Conservation (phyloP, 2,797 vertebrate genomes). For the Darevskia mixta region DNA sequence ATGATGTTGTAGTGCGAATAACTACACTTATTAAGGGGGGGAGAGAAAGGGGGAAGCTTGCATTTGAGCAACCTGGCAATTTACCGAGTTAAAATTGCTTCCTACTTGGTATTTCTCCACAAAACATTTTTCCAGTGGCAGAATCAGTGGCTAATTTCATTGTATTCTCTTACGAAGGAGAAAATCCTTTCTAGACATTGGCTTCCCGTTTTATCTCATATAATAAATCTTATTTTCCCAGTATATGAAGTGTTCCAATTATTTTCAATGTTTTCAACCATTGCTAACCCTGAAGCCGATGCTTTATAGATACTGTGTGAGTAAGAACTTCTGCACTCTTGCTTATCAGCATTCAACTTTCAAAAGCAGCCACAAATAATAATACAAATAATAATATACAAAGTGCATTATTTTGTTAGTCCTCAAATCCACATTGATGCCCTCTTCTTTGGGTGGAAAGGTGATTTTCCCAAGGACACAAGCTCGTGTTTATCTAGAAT, state of each 20-base stretch:
- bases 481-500: slow-evolving; percentile 58
- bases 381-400: neutral
- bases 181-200: slow-evolving; percentile 4
- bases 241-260: neutral
- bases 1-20: no score
- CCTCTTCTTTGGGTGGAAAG: slow-evolving; percentile 35
- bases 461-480: slow-evolving; percentile 41
- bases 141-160: neutral
- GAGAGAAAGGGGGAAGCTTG: no score
- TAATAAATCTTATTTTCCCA: slow-evolving; percentile 28
- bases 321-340: slow-evolving; percentile 11
- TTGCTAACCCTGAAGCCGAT: neutral
- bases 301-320: neutral
- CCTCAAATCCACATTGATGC: slow-evolving; percentile 4
- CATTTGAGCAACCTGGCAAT: no score
- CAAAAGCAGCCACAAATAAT: neutral
- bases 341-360: neutral
- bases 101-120: no score
- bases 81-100: neutral
- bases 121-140: neutral
- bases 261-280: slow-evolving; percentile 5
- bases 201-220: neutral
- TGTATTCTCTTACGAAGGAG: neutral
- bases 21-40: no score
- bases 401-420: slow-evolving; percentile 12